A percentile compares a stretch with the other conserved stretches of the same genome.
Conservation (phyloP, 2,797 vertebrate species). For the Heliangelus exortis region DNA sequence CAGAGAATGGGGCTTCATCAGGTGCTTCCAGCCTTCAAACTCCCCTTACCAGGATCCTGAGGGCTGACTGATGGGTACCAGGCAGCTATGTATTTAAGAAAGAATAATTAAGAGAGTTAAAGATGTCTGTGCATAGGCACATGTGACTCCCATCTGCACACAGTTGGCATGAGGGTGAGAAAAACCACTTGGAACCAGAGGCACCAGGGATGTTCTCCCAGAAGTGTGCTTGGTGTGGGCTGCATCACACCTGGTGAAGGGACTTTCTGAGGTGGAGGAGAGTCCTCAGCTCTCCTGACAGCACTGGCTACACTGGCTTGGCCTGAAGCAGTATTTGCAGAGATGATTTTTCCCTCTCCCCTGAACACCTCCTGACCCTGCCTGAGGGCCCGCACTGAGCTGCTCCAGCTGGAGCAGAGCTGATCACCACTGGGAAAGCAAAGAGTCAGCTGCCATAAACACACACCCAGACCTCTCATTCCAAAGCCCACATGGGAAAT, state of each 20-base stretch:
- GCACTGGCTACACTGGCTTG: neutral
- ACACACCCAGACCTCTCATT: neutral
- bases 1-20: rapidly evolving
- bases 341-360: neutral
- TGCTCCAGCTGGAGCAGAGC: constrained; percentile 19
- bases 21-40: neutral
- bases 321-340: neutral
- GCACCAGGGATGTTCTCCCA: neutral
- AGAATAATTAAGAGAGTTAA: neutral
- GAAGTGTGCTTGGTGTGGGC: rapidly evolving
- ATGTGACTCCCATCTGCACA: neutral
- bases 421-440: neutral
- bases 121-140: neutral
- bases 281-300: neutral
- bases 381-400: neutral
- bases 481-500: neutral
- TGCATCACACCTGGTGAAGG: neutral
- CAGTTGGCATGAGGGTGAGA: neutral
- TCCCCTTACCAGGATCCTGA: neutral
- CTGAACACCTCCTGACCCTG: neutral
- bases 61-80: neutral
- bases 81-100: neutral
- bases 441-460: neutral
- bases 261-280: neutral
- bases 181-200: neutral